phyloP scores from a whole-genome alignment of 2,888 invertebrate genomes.

The Sthenelais limicola region DNA sequence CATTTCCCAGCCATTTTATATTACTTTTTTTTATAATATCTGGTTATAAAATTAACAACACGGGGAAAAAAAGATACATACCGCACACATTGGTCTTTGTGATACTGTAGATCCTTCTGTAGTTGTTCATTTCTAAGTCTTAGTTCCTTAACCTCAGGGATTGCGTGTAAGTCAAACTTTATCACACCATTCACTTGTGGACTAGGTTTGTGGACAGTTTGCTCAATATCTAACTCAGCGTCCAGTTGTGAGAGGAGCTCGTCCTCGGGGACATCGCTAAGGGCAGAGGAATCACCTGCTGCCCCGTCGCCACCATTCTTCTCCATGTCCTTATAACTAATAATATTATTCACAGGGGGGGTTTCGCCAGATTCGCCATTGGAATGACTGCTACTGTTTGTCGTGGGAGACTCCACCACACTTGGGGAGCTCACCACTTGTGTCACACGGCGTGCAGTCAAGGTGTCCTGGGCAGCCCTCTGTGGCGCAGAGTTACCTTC shows the following conservation, averaged over 20 bases:
- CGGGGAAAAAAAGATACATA: not conserved
- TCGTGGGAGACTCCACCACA: not conserved
- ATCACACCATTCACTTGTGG: slow-evolving; percentile 17
- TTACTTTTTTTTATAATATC: too few relatives aligned
- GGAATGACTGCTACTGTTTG: too few relatives aligned
- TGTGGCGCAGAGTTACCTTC: not conserved
- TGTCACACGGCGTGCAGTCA: not conserved
- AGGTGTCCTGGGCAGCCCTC: not conserved
- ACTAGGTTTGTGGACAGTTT: too few relatives aligned
- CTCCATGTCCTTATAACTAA: too few relatives aligned
- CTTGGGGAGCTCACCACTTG: not conserved
- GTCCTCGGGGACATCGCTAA: slow-evolving; percentile 4
- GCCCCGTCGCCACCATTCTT: not conserved
- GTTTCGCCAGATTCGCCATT: not conserved
- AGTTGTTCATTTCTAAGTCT: slow-evolving; percentile 9
- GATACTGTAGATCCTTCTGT: slow-evolving; percentile 2
- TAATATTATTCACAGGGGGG: not conserved
- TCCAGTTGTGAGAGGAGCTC: slow-evolving; percentile 26
- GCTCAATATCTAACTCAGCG: slow-evolving; percentile 13
- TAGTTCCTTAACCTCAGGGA: slow-evolving; percentile 25
- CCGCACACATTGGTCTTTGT: not conserved
- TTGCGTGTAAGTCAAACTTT: not conserved
- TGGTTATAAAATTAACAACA: too few relatives aligned
- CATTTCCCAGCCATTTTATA: too few relatives aligned
- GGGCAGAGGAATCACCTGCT: not conserved